Conservation (phyloP, 64 coral and sea anemone genomes). For the Hydrozoanthus tunicans region DNA sequence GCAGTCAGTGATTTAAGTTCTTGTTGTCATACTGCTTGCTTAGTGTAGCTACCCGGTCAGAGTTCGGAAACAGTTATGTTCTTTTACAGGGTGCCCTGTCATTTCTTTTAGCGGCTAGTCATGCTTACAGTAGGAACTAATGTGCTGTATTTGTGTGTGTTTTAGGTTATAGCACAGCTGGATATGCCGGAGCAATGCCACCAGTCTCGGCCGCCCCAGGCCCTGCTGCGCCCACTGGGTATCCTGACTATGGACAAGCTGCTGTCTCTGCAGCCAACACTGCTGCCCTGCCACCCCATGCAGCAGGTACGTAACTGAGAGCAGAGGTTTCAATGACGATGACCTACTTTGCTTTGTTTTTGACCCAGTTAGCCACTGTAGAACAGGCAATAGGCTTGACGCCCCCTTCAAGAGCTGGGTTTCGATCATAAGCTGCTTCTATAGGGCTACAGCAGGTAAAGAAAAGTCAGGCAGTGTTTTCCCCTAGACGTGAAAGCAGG, state of each 20-base stretch:
- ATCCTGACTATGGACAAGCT: constrained; percentile 46
- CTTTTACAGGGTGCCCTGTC: no score
- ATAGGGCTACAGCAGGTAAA: no score
- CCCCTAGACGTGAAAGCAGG: no score
- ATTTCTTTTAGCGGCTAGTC: neutral
- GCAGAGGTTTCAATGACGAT: constrained; percentile 32
- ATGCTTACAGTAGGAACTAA: neutral
- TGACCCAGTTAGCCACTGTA: neutral
- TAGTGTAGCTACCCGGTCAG: no score
- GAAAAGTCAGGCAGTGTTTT: no score
- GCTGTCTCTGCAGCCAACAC: constrained; percentile 34
- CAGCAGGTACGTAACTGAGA: constrained; percentile 36
- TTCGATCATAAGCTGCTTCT: no score
- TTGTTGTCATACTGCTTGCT: no score
- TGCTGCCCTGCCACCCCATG: constrained; percentile 49
- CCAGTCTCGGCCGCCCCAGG: constrained; percentile 39
- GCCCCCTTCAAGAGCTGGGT: no score
- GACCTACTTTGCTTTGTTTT: constrained; percentile 9
- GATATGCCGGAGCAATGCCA: constrained; percentile 41
- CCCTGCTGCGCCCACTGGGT: constrained; percentile 36
- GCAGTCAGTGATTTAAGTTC: no score
- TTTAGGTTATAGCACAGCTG: constrained; percentile 21
- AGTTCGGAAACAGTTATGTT: no score
- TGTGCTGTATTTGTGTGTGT: neutral
- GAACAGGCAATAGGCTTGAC: constrained; percentile 33